These are phyloP conservation scores for Sturnira hondurensis DNA, from an alignment of 2,113 vertebrate species.

Conservation along the genomic window DNA sequence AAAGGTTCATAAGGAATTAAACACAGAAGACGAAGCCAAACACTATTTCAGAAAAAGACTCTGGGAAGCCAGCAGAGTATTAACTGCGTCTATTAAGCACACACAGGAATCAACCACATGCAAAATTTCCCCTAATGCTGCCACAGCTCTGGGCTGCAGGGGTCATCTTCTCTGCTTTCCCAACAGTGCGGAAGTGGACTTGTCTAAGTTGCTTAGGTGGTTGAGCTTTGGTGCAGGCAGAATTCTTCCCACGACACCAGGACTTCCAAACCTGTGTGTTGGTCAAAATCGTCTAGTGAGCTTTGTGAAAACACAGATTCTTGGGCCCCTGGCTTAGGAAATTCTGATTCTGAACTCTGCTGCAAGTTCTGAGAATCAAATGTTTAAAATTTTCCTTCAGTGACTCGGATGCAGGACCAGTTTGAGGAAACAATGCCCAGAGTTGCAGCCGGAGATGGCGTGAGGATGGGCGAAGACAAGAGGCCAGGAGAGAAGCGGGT, in stretches of 20 bases:
- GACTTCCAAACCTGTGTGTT: background rate
- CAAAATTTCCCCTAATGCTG: background rate
- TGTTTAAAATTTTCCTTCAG: background rate
- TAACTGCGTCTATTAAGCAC: background rate
- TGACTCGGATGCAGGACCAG: background rate
- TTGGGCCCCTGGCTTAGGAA: slow-evolving; percentile 22
- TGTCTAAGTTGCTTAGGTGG: background rate
- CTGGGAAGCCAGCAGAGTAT: background rate
- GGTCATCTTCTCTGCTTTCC: background rate
- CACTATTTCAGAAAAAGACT: background rate
- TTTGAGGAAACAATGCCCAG: background rate
- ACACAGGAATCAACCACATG: background rate
- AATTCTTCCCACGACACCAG: background rate
- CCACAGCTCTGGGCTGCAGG: background rate
- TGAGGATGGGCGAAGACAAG: background rate
- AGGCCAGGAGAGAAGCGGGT: background rate
- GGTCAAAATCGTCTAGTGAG: background rate
- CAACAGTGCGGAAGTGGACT: background rate
- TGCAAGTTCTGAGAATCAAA: background rate
- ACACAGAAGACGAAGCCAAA: slow-evolving; percentile 24
- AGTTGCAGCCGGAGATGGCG: background rate
- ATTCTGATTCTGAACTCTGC: slow-evolving; percentile 31
- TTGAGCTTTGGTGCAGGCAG: background rate
- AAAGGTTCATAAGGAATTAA: slow-evolving; percentile 53
- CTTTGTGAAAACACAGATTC: slow-evolving; percentile 55